Evolutionary conservation across 2,113 vertebrate species (phyloP).

Genomic region (Grallaria varia): DNA sequence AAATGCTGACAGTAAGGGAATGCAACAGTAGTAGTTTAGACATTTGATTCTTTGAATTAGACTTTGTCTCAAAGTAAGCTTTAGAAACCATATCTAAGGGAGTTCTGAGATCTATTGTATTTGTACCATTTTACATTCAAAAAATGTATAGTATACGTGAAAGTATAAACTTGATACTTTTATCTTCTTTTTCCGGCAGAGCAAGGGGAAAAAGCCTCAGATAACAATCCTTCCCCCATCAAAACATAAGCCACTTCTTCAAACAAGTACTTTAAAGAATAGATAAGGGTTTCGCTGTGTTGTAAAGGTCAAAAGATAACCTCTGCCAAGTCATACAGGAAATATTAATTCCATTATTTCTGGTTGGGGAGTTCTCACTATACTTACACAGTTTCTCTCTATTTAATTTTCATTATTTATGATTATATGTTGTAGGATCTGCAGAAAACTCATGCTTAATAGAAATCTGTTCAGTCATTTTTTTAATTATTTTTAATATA

Average conservation of each 20-base stretch:
- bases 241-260: not conserved
- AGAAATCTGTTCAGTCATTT: not conserved
- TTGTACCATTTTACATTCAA: not conserved
- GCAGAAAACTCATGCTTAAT: not conserved
- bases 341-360: not conserved
- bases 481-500: not conserved
- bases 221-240: not conserved
- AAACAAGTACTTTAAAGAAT: not conserved
- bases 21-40: not conserved
- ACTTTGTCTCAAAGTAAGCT: not conserved
- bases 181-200: not conserved
- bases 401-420: not conserved
- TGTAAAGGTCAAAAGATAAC: not conserved
- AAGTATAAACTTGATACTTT: not conserved
- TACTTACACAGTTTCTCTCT: not conserved
- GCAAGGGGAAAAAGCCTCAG: fast-evolving
- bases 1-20: not conserved
- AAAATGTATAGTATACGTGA: not conserved
- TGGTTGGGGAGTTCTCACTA: not conserved
- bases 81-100: not conserved
- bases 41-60: not conserved
- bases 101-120: not conserved
- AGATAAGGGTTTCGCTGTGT: not conserved
- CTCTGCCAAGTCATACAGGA: not conserved
- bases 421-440: not conserved